phyloP scores from a whole-genome alignment of 2,797 vertebrate genomes.

The Myotis planiceps region DNA sequence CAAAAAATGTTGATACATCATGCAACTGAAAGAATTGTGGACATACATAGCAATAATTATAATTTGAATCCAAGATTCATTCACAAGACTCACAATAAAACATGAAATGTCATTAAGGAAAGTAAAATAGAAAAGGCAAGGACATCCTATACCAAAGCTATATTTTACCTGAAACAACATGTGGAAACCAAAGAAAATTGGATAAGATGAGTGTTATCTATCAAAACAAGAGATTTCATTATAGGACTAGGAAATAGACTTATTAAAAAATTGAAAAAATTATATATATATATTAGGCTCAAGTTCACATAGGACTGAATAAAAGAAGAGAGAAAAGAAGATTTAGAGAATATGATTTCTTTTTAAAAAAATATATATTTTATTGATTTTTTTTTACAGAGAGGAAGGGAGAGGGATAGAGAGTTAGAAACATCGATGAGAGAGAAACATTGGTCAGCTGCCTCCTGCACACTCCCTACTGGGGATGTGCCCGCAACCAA shows the following conservation, averaged over 20 bases:
- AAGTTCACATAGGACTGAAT: neutral
- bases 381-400: too few species aligned
- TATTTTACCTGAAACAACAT: neutral
- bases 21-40: neutral
- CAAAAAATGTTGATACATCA: neutral
- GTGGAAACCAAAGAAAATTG: neutral
- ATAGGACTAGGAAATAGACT: neutral
- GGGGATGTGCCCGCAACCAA: too few species aligned
- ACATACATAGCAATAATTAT: neutral
- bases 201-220: neutral
- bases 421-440: too few species aligned
- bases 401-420: too few species aligned
- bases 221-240: neutral
- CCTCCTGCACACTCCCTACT: too few species aligned
- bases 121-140: neutral
- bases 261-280: neutral
- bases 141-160: neutral
- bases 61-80: neutral
- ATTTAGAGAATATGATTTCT: neutral
- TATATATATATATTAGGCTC: neutral
- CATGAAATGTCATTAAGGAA: slow-evolving; percentile 36
- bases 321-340: neutral
- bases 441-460: too few species aligned
- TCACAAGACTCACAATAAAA: neutral
- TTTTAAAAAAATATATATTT: too few species aligned